A percentile compares a stretch with the other conserved stretches of the same genome.
phyloP scores from a whole-genome alignment of 2,888 invertebrate genomes.

The Lypha dubia region DNA sequence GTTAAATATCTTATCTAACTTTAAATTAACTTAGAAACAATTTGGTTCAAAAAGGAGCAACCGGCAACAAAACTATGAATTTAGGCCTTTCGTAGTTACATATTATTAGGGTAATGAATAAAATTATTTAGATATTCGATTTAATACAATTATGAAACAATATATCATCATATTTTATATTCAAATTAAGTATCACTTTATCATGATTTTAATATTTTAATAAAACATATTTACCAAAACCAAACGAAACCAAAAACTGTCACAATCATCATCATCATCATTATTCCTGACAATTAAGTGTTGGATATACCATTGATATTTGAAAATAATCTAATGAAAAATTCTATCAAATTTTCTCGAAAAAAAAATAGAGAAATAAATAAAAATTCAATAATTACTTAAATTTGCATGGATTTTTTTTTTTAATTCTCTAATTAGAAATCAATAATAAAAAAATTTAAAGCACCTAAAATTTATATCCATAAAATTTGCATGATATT shows the following conservation, averaged over 20 bases:
- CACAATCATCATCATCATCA: background rate
- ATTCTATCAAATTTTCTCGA: conserved; percentile 5
- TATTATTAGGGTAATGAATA: too few relatives aligned
- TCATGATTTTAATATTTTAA: too few relatives aligned
- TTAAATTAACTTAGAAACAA: too few relatives aligned
- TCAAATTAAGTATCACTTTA: background rate
- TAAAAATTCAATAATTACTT: background rate
- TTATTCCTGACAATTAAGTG: conserved; percentile 28
- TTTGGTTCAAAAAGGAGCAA: too few relatives aligned
- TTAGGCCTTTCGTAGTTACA: too few relatives aligned
- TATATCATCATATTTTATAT: too few relatives aligned
- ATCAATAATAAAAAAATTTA: background rate
- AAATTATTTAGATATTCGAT: too few relatives aligned
- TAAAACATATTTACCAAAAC: too few relatives aligned
- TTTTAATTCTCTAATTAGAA: conserved; percentile 45
- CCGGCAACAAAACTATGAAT: too few relatives aligned
- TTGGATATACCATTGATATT: conserved; percentile 71
- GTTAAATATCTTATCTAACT: too few relatives aligned
- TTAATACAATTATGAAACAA: too few relatives aligned
- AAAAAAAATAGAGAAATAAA: background rate
- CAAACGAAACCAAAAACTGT: too few relatives aligned
- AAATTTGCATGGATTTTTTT: conserved; percentile 45
- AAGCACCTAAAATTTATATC: conserved; percentile 27
- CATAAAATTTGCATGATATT: conserved; percentile 61
- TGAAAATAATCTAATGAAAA: conserved; percentile 31